A percentile compares a stretch with the other conserved stretches of the same genome.
Conservation (phyloP, 2,888 invertebrate genomes). For the Miltochrista miniata region DNA sequence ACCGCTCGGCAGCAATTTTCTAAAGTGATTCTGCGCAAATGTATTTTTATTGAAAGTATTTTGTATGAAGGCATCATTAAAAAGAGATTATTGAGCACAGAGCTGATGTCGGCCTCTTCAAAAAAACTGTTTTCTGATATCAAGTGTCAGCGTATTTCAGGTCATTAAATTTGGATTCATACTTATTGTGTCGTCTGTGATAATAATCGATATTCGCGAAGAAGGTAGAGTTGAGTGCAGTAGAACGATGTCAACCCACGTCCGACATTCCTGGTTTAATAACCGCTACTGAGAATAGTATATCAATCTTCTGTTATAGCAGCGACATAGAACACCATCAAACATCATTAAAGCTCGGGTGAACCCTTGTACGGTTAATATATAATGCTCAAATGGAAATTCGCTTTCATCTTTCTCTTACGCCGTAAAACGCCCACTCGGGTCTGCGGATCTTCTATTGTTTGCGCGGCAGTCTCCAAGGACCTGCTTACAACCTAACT, state of each 20-base stretch:
- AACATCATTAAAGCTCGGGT: too few relatives aligned
- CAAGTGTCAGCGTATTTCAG: background rate
- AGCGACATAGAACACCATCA: too few relatives aligned
- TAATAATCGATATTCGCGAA: background rate
- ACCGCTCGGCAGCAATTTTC: too few relatives aligned
- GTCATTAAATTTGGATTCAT: background rate
- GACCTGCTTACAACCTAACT: constrained; percentile 44
- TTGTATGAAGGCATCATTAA: constrained; percentile 19
- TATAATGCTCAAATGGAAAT: too few relatives aligned
- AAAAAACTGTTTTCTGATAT: background rate
- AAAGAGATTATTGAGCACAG: constrained; percentile 27
- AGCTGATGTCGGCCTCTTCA: constrained; percentile 8
- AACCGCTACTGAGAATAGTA: too few relatives aligned
- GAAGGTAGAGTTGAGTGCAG: too few relatives aligned
- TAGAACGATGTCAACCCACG: too few relatives aligned
- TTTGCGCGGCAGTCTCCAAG: constrained; percentile 42
- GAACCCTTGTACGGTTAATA: background rate
- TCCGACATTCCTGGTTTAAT: too few relatives aligned
- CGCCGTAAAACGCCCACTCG: constrained; percentile 19
- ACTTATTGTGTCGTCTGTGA: background rate
- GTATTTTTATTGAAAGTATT: background rate
- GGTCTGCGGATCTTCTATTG: constrained; percentile 45
- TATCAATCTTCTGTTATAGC: too few relatives aligned
- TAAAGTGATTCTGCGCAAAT: background rate
- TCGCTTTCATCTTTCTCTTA: too few relatives aligned